phyloP scores from a whole-genome alignment of 2,797 vertebrate species.

The Echeneis naucrates region DNA sequence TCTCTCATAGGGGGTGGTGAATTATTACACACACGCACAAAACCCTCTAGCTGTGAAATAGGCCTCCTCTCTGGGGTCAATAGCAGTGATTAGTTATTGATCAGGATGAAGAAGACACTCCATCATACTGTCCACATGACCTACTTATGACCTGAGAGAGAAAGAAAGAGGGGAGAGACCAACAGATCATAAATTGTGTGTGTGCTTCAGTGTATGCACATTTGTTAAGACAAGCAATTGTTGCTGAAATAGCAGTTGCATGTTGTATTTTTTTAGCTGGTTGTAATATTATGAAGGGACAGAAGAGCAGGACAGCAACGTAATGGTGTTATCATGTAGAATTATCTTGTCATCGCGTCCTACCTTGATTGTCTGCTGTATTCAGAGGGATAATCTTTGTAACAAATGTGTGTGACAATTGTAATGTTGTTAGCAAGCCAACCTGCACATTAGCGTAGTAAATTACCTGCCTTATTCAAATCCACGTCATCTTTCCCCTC shows the following conservation, averaged over 20 bases:
- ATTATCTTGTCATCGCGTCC: background rate
- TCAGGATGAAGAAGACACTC: conserved; percentile 77
- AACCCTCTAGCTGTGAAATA: conserved; percentile 65
- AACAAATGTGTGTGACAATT: background rate
- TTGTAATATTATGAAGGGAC: background rate
- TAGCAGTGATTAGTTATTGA: conserved; percentile 85
- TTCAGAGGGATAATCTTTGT: background rate
- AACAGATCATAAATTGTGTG: conserved; percentile 46
- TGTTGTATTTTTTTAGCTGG: background rate
- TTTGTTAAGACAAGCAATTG: conserved; percentile 10
- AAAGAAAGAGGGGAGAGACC: conserved; percentile 22
- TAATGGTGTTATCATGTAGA: no score
- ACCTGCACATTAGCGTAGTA: background rate
- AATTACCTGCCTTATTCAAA: background rate
- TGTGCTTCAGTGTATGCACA: conserved; percentile 14
- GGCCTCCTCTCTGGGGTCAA: conserved; percentile 73
- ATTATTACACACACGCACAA: conserved; percentile 44
- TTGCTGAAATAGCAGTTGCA: conserved; percentile 1
- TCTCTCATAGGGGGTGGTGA: conserved; percentile 26
- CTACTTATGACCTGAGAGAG: conserved; percentile 79
- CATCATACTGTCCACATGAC: conserved; percentile 82
- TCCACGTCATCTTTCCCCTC: background rate
- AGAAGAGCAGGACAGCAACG: no score
- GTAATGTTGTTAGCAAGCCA: background rate
- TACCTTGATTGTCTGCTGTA: background rate